Evolutionary conservation across 2,113 vertebrate genomes (phyloP), one percentile per base, ranked within the genome.

Genomic region (Athene noctua): DNA sequence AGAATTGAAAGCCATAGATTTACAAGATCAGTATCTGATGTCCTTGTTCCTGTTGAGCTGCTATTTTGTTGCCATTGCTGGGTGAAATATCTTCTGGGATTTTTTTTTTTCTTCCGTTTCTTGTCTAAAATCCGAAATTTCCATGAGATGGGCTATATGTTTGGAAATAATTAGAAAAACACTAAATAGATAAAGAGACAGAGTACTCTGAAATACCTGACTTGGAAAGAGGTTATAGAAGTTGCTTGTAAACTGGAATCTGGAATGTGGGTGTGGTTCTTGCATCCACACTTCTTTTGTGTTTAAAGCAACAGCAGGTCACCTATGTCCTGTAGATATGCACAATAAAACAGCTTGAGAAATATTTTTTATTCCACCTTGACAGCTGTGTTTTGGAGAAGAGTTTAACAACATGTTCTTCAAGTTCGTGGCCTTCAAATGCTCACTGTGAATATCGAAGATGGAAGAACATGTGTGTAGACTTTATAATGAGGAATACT

Each of bases 21-120:
- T 90, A 66, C 22, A 68, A 93, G 85, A 93, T 92, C 44, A 40
- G 54, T 95, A 94, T 93, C 79, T 93, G 49, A 44, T 82, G 47
- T 90, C 58, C 70, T 90, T 65, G 44, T 46, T 90, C 49, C 34
- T 72, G 54, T 46, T 36, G 34, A 85, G 27, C 55, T 72, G 66
- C 54, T 88, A 15, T 79, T 82, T 89, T 82, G 34, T 70, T 85
- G 67, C 30, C 15, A 36, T 77, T 89, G 27, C 13, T 32, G 57
- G 63, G 21, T 55, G 77, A 86, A 90, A 86, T 80, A 75, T 89
- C n/a, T 88, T 74, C 15, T 67, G 36, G 21, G 4, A 63, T 2
- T 3, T 25, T 6, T 32, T 44, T n/a, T 66, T 27, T 29, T 54
- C 1, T 38, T 38, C 38, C 38, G 26, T 58, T 80, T 80, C 13